Conservation (phyloP, 2,888 invertebrate genomes). For the Tenthredo livida region DNA sequence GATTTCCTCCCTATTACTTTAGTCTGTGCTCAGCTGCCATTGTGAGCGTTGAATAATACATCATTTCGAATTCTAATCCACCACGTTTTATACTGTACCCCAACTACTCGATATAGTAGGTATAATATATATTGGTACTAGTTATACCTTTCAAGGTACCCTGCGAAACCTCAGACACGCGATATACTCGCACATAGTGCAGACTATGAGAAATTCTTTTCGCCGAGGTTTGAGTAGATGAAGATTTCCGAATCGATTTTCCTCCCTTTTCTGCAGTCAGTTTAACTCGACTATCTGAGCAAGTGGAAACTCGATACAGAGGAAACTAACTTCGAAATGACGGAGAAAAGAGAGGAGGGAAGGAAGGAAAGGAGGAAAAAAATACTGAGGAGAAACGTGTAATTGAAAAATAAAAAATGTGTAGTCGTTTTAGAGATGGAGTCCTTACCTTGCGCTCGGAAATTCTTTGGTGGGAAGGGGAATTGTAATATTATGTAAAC, state of each 20-base stretch:
- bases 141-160: background rate
- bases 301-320: background rate
- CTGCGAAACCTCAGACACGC: background rate
- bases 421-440: background rate
- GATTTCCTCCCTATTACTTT: conserved; percentile 23
- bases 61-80: conserved; percentile 10
- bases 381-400: background rate
- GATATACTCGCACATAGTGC: background rate
- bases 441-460: background rate
- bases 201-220: background rate
- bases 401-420: background rate
- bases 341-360: background rate
- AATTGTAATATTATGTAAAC: conserved; percentile 6
- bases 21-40: conserved; percentile 4
- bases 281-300: background rate
- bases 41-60: conserved; percentile 36
- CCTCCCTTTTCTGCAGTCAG: too few relatives aligned
- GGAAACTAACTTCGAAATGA: background rate
- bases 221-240: background rate
- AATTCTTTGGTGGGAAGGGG: background rate
- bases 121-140: background rate
- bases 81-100: conserved; percentile 16
- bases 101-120: background rate
- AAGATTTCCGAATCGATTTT: background rate
- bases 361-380: background rate